Evolutionary conservation across 2,113 vertebrate genomes (phyloP), one percentile per base, ranked within the genome.

Genomic region (Grammomys surdaster): DNA sequence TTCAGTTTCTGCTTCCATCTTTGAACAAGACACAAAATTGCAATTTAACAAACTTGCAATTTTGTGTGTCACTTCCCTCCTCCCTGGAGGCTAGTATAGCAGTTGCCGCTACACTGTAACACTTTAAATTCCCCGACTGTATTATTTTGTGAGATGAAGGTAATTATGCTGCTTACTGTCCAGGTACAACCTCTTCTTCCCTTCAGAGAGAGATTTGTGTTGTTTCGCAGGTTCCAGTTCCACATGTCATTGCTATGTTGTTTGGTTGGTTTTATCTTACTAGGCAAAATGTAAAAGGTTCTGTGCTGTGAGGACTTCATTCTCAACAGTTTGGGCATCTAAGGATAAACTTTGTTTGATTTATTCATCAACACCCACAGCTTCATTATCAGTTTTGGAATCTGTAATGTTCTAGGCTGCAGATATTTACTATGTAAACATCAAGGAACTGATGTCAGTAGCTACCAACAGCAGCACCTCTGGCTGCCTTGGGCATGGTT

Each of bases 161-260:
- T 98, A 96, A 97, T 97, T 93, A 96, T 98, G 98, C 98, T 98
- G 98, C 97, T 98, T 97, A 82, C 91, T 87, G 97, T 98, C 77
- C 40, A 87, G 95, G 97, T 96, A 58, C 20, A 0, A 91, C 89
- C 22, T 91, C 0, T 87, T 86, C 96, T 94, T 92, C 97, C 95
- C 91, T 88, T 97, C 88, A 28, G 89, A 97, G 78, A 93, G 4
- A 80, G 72, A 51, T 97, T 96, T 96, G 96, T 9, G n/a, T 97
- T 97, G 56, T 65, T 96, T 98, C 75, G 67, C 88, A 93, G 96
- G 88, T 98, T 97, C 72, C 24, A 4, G 22, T 98, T 98, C 94
- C 84, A 7, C 28, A 51, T 96, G 43, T 95, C 96, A 87, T 77
- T 94, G 80, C 93, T 92, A 10, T 28, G 43, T 91, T 1, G n/a